Base-by-base conservation (phyloP, 2,797 vertebrate genomes). In the Calcarius lapponicus region DNA sequence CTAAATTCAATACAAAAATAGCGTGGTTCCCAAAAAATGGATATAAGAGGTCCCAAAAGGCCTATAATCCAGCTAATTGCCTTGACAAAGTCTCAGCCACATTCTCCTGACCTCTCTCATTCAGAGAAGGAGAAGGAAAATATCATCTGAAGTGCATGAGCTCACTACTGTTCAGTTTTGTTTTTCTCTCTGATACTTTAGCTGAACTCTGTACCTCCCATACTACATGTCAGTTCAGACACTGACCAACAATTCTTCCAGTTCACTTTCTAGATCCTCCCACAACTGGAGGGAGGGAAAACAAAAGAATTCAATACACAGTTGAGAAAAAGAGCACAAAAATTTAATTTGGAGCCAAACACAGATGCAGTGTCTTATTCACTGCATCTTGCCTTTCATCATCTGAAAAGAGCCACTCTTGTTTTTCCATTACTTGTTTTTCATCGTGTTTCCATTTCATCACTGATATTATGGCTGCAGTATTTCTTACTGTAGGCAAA, bases 301-400 rank as follows among this genome's bases (percentile, higher is more conserved):
- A 32, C 18, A 72, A 51, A 62, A 74, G 17, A 57, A 75, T 36
- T 70, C 36, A 54, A 61, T 26, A 32, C 56, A 48, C 15, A 89
- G 21, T 17, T 28, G 56, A 85, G 34, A 88, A 73, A 53, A 86
- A 28, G 48, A 53, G 7, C 2, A 1, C 1, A 6, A 90, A 86
- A 71, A 81, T 45, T 45, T 81, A 25, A 79, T 70, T 14, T 47
- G 32, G 62, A 84, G 75, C 38, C 34, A 64, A 94, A 86, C 29
- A 80, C 28, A 94, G 54, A 80, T 19, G 16, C 10, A n/a, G 17
- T 26, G 32, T n/a, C 79, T 72, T 84, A 75, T 45, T 86, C 43
- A 76, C 26, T 88, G 43, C 58, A 92, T 66, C 79, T 92, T 88
- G 90, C 56, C 78, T 72, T 72, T 94, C 83, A 81, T 38, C 79